phyloP scores from a whole-genome alignment of 2,888 invertebrate genomes.

The Aporophyla lueneburgensis region DNA sequence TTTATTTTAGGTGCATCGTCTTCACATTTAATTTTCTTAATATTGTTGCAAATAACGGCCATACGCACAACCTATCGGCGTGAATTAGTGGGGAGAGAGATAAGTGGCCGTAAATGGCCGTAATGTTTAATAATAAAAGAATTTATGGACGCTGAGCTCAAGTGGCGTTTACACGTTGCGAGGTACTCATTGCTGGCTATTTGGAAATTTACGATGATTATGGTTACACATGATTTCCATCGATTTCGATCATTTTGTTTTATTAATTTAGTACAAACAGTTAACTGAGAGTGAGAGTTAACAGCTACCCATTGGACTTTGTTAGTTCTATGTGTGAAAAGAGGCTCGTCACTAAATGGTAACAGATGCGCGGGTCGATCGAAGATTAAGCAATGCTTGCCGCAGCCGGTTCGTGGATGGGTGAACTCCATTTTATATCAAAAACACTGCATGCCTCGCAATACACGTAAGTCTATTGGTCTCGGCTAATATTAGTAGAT shows the following conservation, averaged over 20 bases:
- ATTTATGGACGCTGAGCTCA: conserved; percentile 48
- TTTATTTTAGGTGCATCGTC: too few species aligned
- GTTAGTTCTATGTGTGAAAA: not conserved
- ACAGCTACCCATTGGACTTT: too few species aligned
- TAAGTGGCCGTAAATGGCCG: conserved; percentile 61
- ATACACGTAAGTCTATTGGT: not conserved
- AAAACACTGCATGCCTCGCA: not conserved
- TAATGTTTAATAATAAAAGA: conserved; percentile 64
- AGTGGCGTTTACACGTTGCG: conserved; percentile 36
- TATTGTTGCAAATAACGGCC: conserved; percentile 73
- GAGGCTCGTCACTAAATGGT: not conserved
- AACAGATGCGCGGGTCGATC: not conserved
- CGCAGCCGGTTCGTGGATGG: not conserved
- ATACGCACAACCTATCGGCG: conserved; percentile 61
- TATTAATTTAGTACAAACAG: not conserved
- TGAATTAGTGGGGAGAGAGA: conserved; percentile 56
- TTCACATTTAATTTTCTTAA: conserved; percentile 78
- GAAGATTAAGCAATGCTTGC: not conserved
- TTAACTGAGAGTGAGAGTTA: not conserved
- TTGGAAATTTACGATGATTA: conserved; percentile 15
- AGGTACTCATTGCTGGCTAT: conserved; percentile 27
- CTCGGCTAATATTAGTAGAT: not conserved
- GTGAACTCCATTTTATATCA: not conserved
- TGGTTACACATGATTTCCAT: conserved; percentile 7
- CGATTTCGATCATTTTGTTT: not conserved